A percentile compares a stretch with the other conserved stretches of the same genome.
Conservation (phyloP, 2,888 invertebrate genomes). For the Argynnis bischoffii region DNA sequence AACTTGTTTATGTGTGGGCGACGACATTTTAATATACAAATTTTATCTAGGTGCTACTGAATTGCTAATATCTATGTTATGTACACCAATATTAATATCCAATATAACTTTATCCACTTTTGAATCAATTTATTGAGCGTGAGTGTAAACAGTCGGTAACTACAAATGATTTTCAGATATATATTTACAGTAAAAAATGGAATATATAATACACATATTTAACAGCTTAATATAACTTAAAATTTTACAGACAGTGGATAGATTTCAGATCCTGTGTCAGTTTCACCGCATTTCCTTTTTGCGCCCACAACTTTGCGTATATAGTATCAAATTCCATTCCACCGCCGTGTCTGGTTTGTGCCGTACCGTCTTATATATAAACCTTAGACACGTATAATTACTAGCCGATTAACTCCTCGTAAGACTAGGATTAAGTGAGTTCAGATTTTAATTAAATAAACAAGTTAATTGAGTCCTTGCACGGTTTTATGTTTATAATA, state of each 20-base stretch:
- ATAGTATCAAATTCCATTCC: conserved; percentile 26
- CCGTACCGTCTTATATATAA: conserved; percentile 27
- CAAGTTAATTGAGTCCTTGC: too few species aligned
- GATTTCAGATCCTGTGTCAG: conserved; percentile 35
- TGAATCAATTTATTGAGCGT: too few species aligned
- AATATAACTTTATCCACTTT: too few species aligned
- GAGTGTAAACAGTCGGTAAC: too few species aligned
- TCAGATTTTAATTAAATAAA: conserved; percentile 1
- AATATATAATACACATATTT: background rate
- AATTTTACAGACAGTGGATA: conserved; percentile 27
- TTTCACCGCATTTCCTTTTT: conserved; percentile 38
- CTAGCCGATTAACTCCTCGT: background rate
- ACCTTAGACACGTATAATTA: conserved; percentile 11
- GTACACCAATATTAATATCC: too few species aligned
- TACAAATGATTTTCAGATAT: too few species aligned
- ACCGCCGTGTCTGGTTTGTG: conserved; percentile 32
- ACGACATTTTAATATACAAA: too few species aligned
- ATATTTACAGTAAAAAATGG: background rate
- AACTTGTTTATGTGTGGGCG: too few species aligned
- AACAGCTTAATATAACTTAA: background rate
- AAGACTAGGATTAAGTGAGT: conserved; percentile 3
- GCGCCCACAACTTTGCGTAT: conserved; percentile 29
- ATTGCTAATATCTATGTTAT: too few species aligned
- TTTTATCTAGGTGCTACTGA: too few species aligned
- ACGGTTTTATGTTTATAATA: too few species aligned